These are phyloP conservation scores for Ornithorhynchus anatinus DNA, from an alignment of 2,113 vertebrate species.

Conservation along the genomic window DNA sequence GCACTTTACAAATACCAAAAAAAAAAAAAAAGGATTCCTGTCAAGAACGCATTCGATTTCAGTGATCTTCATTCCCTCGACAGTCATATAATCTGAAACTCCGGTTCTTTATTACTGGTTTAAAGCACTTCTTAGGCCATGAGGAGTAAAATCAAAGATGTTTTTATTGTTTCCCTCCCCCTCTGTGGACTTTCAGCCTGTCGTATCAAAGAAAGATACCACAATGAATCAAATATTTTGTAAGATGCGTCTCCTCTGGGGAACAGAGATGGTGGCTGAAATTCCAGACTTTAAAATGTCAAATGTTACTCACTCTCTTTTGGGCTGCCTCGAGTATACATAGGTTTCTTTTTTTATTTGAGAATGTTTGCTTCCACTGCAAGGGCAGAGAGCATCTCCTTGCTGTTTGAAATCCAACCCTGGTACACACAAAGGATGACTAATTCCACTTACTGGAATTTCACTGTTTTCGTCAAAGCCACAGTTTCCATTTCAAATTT, in stretches of 20 bases:
- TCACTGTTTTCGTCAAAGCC: constrained; percentile 70
- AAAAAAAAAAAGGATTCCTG: no score
- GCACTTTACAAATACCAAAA: no score
- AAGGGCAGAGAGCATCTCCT: constrained; percentile 67
- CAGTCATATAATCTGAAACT: neutral
- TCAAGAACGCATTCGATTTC: neutral
- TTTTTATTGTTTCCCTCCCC: constrained; percentile 43
- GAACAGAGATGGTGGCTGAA: constrained; percentile 61
- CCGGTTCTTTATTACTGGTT: constrained; percentile 14
- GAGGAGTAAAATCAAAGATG: constrained; percentile 53
- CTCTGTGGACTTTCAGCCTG: constrained; percentile 29
- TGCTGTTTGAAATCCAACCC: constrained; percentile 69
- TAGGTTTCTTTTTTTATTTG: constrained; percentile 49
- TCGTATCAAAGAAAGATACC: constrained; percentile 61
- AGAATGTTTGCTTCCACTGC: constrained; percentile 69
- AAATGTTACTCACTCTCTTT: constrained; percentile 69
- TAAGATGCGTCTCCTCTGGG: constrained; percentile 62
- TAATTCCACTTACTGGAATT: constrained; percentile 78
- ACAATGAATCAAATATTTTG: constrained; percentile 61
- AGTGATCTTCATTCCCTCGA: neutral
- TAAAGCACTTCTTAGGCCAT: constrained; percentile 14
- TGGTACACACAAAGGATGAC: constrained; percentile 69
- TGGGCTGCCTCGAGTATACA: neutral
- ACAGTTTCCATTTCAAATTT: constrained; percentile 70
- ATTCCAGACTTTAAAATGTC: constrained; percentile 71